Evolutionary conservation across 2,797 vertebrate genomes (phyloP), one percentile per base, ranked within the genome.

Genomic region (Apogon talboti): DNA sequence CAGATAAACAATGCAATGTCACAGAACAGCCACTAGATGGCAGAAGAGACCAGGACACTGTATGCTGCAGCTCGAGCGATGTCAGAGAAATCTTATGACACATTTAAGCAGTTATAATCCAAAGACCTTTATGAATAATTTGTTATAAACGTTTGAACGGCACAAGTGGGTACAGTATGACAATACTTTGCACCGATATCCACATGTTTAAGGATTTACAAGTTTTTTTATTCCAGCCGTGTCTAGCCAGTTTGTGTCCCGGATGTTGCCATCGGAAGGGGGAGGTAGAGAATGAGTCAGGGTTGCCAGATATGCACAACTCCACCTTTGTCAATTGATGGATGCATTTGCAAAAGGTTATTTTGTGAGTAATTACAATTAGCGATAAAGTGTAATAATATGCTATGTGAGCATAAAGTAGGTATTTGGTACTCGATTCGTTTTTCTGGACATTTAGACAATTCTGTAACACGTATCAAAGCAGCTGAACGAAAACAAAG

Each of bases 201-300:
- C 15, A 12, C 4, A 15, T 24, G 44, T 16, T 0, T 43, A 49
- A 1, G 7, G 0, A 3, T 66, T 57, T 2, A 54, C n/a, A 78
- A 65, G 71, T 82, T n/a, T n/a, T 82, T 43, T 44, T 35, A 38
- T 16, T 45, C 46, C 30, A 33, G 14, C 52, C 15, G 14, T 50
- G 57, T 69, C 11, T 11, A 60, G 33, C 14, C 51, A 15, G 5
- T 37, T 48, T 41, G 50, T 89, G 49, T 69, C 85, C 86, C 91
- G 87, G 86, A 91, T 93, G 82, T 83, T 87, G 52, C 78, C 74
- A 77, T 85, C 65, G 48, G 70, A 83, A 72, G 65, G 68, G 75
- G 72, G 68, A 19, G 67, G 57, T 45, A 30, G 66, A 16, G 42
- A n/a, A 59, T 3, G 40, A 53, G 56, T 37, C 3, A 1, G 1